Evolutionary conservation across 2,888 invertebrate species (phyloP), one percentile per base, ranked within the genome.

Genomic region (Oscheius sp.): DNA sequence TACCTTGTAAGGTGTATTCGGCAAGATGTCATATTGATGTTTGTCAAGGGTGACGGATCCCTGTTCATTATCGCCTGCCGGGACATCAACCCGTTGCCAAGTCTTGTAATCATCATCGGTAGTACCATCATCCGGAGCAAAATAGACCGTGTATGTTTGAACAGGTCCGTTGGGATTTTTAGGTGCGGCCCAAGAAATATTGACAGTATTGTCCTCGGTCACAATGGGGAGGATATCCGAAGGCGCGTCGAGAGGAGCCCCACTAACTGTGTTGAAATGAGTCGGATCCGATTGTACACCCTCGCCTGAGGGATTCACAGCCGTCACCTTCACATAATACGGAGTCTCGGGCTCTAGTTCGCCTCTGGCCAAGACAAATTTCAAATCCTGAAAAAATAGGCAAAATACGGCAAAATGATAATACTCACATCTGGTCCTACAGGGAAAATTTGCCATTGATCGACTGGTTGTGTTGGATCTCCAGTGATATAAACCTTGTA

Each of bases 331-430:
- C 12, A 87, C 83, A 64, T 84, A 87, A 74, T 87, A 87, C n/a
- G 85, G 85, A 9, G 86, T 86, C 16, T 87, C 86, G 0, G 87
- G 87, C 75, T 88, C 86, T 49, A 87, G 79, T 46, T 86, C 82
- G 27, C 87, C 87, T 23, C 87, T 75, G 45, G 79, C 74, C 56
- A 87, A 81, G 25, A 84, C 81, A 27, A 84, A 72, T 66, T 81
- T 80, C 25, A 84, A 83, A 58, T 79, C 78, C n/a, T 63, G 58
- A 29, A 52, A 16, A n/a, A n/a, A n/a, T n/a, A n/a, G n/a, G n/a
- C n/a, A n/a, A n/a, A n/a, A n/a, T n/a, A n/a, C n/a, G n/a, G n/a
- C n/a, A n/a, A n/a, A n/a, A n/a, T n/a, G n/a, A 21, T n/a, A 6
- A 35, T 16, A 5, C 23, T 21, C 13, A 63, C 63, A 9, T 63